phyloP scores from a whole-genome alignment of 2,113 vertebrate species.

The Psettodes erumei region DNA sequence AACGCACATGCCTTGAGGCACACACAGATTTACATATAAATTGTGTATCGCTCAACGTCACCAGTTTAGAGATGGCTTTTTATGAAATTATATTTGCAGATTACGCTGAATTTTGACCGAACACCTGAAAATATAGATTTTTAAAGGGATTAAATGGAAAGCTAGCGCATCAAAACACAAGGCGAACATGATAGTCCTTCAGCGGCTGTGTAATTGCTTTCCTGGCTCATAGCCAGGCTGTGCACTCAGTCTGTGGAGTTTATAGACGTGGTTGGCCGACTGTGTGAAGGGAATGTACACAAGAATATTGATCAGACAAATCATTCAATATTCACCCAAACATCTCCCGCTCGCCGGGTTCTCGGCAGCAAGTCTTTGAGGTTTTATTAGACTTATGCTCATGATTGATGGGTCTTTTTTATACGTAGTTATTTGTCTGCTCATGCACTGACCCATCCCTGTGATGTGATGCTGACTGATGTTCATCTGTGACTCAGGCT shows the following conservation, averaged over 20 bases:
- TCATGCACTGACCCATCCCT: not conserved
- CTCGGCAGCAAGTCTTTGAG: not conserved
- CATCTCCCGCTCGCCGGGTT: constrained; percentile 20
- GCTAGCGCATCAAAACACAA: not conserved
- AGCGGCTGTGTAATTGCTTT: constrained; percentile 1
- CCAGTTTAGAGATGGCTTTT: not conserved
- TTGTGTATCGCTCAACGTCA: not conserved
- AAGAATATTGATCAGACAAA: constrained; percentile 27
- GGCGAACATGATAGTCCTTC: not conserved
- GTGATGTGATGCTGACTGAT: constrained; percentile 4
- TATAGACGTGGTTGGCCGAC: constrained; percentile 12
- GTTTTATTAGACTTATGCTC: not conserved
- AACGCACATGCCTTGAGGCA: not conserved
- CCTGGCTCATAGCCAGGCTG: not conserved
- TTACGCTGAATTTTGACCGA: not conserved
- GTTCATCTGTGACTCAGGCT: constrained; percentile 24
- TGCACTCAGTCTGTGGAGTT: constrained; percentile 4
- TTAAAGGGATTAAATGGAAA: constrained; percentile 7
- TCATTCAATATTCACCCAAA: constrained; percentile 31
- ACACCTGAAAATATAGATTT: not conserved
- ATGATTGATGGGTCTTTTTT: too few relatives aligned
- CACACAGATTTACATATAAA: constrained; percentile 23
- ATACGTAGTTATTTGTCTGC: constrained; percentile 3
- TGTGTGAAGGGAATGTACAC: constrained; percentile 26
- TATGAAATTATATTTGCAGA: not conserved